These are phyloP conservation scores for Falco rusticolus DNA, from an alignment of 2,797 vertebrate genomes.

Conservation along the genomic window DNA sequence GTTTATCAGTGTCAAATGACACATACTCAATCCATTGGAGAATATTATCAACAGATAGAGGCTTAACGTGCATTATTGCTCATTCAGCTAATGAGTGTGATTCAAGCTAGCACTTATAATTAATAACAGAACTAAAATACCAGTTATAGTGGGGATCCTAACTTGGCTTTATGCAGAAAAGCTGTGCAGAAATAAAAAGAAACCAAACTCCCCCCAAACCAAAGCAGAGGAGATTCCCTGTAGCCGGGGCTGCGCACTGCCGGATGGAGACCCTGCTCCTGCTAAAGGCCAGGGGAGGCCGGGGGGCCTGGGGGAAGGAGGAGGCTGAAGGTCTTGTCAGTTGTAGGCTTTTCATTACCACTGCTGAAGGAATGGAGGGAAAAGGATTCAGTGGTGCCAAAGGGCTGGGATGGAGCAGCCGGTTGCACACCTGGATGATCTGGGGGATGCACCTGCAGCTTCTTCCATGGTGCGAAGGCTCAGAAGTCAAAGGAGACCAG, in stretches of 20 bases:
- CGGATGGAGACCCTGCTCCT: accelerated
- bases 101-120: slow-evolving; percentile 43
- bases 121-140: slow-evolving; percentile 55
- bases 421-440: accelerated
- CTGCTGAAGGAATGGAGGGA: neutral
- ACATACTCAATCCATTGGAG: slow-evolving; percentile 60
- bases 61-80: slow-evolving; percentile 39
- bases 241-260: accelerated
- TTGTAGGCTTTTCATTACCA: accelerated
- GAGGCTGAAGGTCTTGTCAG: accelerated
- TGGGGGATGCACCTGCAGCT: neutral
- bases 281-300: neutral
- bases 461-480: neutral
- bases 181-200: neutral
- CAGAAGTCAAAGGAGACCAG: no score
- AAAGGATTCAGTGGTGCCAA: accelerated
- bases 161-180: neutral
- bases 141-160: neutral
- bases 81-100: slow-evolving; percentile 62
- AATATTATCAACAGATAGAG: slow-evolving; percentile 71
- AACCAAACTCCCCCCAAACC: accelerated
- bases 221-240: accelerated
- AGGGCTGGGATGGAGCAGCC: neutral
- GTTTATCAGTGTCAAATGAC: slow-evolving; percentile 76
- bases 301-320: accelerated